These are phyloP conservation scores for Rhadinocentrus ornatus DNA, from an alignment of 2,797 vertebrate genomes.

Conservation along the genomic window DNA sequence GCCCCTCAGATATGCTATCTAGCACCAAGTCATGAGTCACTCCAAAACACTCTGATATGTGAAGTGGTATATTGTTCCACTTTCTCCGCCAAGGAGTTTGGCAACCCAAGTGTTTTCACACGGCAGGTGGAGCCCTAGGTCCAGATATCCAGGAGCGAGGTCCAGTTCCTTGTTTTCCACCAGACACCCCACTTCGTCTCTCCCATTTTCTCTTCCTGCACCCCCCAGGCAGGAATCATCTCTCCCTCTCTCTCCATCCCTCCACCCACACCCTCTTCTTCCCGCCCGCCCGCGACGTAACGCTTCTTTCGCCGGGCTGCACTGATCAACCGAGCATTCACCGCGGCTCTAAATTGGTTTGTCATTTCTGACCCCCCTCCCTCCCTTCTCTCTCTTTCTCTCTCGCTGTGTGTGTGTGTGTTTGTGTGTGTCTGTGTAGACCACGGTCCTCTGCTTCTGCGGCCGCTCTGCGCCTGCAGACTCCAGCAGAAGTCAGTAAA, in stretches of 20 bases:
- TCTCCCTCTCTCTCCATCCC: conserved; percentile 50
- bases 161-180: conserved; percentile 78
- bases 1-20: no score
- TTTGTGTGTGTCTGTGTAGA: conserved; percentile 37
- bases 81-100: background rate
- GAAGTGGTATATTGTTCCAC: no score
- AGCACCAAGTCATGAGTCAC: no score
- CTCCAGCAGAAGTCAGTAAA: conserved; percentile 68
- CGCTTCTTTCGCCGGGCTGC: conserved; percentile 65
- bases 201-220: conserved; percentile 59
- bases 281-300: conserved; percentile 63
- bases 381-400: conserved; percentile 46
- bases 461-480: conserved; percentile 61
- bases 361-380: conserved; percentile 79
- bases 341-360: conserved; percentile 82
- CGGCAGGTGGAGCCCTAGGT: conserved; percentile 84
- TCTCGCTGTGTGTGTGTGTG: conserved; percentile 25
- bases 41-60: background rate
- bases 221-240: conserved; percentile 73
- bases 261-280: conserved; percentile 32
- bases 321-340: conserved; percentile 75
- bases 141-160: conserved; percentile 67
- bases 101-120: conserved; percentile 46
- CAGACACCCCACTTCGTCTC: conserved; percentile 61
- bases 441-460: conserved; percentile 60